Evolutionary conservation across 64 coral and sea anemone genomes (phyloP), one percentile per base, ranked within the genome.

Genomic region (Stichodactyla mertensii): DNA sequence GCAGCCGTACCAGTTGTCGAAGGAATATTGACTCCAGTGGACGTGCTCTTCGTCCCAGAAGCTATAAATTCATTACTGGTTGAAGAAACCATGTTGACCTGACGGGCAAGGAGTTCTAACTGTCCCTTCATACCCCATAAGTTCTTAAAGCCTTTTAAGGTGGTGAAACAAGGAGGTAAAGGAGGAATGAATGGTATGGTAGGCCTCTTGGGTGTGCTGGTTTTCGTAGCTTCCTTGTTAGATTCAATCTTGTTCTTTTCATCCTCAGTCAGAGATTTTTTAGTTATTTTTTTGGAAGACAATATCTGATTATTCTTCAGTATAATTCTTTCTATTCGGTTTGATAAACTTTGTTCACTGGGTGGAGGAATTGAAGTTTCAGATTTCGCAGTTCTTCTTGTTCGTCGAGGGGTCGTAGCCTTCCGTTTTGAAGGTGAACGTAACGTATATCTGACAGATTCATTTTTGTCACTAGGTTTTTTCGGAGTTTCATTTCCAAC

Each of bases 141-240:
- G 55, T 86, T 87, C 74, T 90, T 83, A 52, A 92, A 95, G 0
- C 89, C 91, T 85, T 54, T 89, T 16, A 95, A 27, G 10, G 94
- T 95, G 45, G 94, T 95, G 57, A 55, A 77, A 36, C 84, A 87
- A 6, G 94, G 94, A 64, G 94, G 94, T 62, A 95, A 86, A 12
- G 94, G 94, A 20, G 94, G 94, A 70, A 95, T 95, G 5, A 71
- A 31, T 58, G 91, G 90, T 5, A 11, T 1, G 4, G 22, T 4
- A n/a, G n/a, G 69, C 24, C 12, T 74, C n/a, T 31, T 74, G 16
- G 23, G 1, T 10, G 10, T 23, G 12, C 11, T 31, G n/a, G 1
- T 74, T 31, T 74, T 5, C 16, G 10, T 66, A 45, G 36, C 36
- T 45, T 45, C 36, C 36, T 45, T 45, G 36, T 45, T 45, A 45